A percentile compares a stretch with the other conserved stretches of the same genome.
Evolutionary conservation across 2,797 vertebrate species (phyloP).

Genomic region (Onychomys torridus): DNA sequence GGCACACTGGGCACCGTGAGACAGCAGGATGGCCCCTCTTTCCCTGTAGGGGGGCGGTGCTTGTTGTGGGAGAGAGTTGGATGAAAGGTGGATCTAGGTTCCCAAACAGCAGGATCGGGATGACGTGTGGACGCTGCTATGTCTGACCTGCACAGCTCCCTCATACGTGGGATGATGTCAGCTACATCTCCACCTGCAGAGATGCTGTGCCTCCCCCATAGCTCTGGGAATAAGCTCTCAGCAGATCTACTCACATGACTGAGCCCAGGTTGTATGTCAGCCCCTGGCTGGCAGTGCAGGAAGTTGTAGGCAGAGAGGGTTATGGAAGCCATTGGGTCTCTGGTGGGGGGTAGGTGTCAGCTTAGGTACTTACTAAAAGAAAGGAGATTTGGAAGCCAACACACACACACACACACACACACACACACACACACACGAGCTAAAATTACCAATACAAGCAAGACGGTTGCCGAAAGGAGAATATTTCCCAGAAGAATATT

Average conservation of each 20-base stretch:
- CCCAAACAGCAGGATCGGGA: background rate
- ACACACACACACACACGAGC: background rate
- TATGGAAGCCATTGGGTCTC: background rate
- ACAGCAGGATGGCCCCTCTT: background rate
- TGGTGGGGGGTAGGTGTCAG: no score
- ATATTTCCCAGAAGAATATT: background rate
- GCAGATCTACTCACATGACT: background rate
- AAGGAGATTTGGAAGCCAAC: background rate
- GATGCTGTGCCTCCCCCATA: background rate
- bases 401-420: background rate
- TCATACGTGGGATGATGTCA: background rate
- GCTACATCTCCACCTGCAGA: background rate
- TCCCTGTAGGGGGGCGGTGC: background rate
- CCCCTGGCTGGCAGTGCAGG: background rate
- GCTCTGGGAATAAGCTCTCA: background rate
- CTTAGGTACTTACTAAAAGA: background rate
- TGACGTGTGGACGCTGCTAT: background rate
- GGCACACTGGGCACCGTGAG: background rate
- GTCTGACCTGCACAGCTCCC: background rate
- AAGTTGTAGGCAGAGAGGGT: background rate
- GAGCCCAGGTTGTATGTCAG: background rate
- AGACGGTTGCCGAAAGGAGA: background rate
- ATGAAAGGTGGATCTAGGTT: background rate
- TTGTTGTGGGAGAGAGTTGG: background rate
- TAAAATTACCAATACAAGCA: background rate